phyloP scores from a whole-genome alignment of 2,888 invertebrate genomes.

The Corbicula japonica region DNA sequence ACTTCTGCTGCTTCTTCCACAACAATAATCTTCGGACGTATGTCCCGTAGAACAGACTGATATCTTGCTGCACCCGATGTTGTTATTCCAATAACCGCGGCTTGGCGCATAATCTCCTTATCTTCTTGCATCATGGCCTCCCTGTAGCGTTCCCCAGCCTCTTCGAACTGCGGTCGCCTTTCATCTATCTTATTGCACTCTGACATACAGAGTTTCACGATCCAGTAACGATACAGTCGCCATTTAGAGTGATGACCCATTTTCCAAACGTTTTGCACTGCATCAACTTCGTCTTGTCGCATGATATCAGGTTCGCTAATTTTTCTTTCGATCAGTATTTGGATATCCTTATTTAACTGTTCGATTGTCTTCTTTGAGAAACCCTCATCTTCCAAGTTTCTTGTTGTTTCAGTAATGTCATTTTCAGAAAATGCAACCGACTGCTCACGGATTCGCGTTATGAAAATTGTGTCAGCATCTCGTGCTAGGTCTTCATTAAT shows the following conservation, averaged over 20 bases:
- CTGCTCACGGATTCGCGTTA: too few relatives aligned
- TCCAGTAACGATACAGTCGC: constrained; percentile 87
- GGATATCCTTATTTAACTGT: too few relatives aligned
- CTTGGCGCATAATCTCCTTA: constrained; percentile 69
- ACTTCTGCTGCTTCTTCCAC: constrained; percentile 97
- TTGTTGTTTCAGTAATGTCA: too few relatives aligned
- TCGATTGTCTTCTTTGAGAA: too few relatives aligned
- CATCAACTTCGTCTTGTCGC: constrained; percentile 69
- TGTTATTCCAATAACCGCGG: constrained; percentile 84
- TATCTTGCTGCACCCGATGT: constrained; percentile 84
- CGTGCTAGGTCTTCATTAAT: background rate
- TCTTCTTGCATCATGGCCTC: constrained; percentile 74
- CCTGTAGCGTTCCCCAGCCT: constrained; percentile 64
- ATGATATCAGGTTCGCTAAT: constrained; percentile 56
- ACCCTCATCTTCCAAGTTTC: too few relatives aligned
- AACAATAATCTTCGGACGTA: constrained; percentile 86
- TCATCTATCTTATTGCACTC: constrained; percentile 43
- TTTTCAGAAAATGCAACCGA: too few relatives aligned
- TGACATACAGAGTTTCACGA: constrained; percentile 32
- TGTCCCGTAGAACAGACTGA: constrained; percentile 74
- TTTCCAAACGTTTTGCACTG: constrained; percentile 75
- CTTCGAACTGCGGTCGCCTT: constrained; percentile 69
- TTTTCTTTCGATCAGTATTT: background rate
- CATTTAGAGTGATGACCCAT: constrained; percentile 85
- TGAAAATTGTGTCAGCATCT: too few relatives aligned